Base-by-base conservation (phyloP, 2,797 vertebrate species). In the Coranthus polyacanthus region DNA sequence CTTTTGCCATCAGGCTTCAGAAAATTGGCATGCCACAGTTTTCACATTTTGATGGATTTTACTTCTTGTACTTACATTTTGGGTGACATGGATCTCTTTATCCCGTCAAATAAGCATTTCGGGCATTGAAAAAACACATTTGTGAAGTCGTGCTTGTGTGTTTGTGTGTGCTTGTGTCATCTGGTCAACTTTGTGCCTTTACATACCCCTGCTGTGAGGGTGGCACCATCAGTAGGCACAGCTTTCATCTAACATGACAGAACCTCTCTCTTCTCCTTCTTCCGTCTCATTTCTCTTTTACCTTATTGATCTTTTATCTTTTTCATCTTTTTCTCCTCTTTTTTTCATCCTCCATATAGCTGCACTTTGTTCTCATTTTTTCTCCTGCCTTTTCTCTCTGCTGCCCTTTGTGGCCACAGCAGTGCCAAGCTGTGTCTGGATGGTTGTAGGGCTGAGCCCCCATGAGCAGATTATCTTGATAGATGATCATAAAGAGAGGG, bases 241-340 rank as follows among this genome's bases (percentile, higher is more conserved):
- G 86, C 86, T 87, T 89, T 92, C 60, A 84, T 90, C 85, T 68
- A 68, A 78, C 84, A 87, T 89, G 85, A 89, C 73, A 81, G 77
- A 84, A 66, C 68, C 63, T 50, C 77, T 63, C 69, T 74, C 50
- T 82, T 63, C 78, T 72, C 63, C 43, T 70, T 53, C 24, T 66
- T 58, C 69, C 36, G 54, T 39, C 38, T 56, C 60, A 21, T 62
- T 69, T 63, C 54, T 71, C 62, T 47, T 39, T 39, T n/a, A 39
- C 37, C 15, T 39, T 39, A 39, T 29, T 29, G 26, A 29, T 29
- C 73, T 79, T 84, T 79, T 70, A 75, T 76, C 74, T 69, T 64
- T 52, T 54, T 70, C 54, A 16, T 41, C 61, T 68, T 51, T 78
- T 63, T 68, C 72, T 63, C 82, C 78, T 65, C 83, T 78, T 41